Conservation (phyloP, 2,888 invertebrate genomes). For the Platynereis dumerilii region DNA sequence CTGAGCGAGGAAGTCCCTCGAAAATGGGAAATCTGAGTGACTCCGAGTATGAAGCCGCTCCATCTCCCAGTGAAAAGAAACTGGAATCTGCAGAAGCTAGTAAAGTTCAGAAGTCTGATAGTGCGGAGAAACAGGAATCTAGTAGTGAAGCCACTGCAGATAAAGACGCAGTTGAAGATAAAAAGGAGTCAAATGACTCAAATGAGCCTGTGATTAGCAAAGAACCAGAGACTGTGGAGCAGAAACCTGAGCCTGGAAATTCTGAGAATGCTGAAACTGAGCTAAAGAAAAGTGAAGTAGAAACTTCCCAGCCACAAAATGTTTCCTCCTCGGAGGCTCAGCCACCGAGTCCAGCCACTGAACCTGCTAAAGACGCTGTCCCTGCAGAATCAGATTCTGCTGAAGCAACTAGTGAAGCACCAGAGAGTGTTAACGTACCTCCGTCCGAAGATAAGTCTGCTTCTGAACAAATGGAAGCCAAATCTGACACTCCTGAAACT, state of each 20-base stretch:
- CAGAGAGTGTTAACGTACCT: conserved; percentile 7
- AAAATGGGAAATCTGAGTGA: too few species aligned
- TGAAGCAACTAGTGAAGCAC: conserved; percentile 1
- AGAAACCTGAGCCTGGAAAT: background rate
- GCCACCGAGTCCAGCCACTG: conserved; percentile 7
- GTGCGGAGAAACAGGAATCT: too few species aligned
- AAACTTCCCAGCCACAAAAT: background rate
- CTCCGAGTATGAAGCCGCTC: too few species aligned
- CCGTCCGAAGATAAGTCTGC: background rate
- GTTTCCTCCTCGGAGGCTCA: too few species aligned
- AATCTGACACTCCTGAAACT: background rate
- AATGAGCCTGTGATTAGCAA: background rate
- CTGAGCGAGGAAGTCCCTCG: too few species aligned
- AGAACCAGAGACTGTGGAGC: background rate
- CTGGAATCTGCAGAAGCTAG: too few species aligned
- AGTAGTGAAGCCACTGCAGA: too few species aligned
- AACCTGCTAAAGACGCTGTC: background rate
- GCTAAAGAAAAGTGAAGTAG: background rate
- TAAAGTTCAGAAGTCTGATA: background rate
- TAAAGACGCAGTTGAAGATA: too few species aligned
- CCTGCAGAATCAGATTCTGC: background rate
- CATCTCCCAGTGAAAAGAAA: too few species aligned
- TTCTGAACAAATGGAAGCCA: background rate
- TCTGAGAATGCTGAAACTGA: background rate
- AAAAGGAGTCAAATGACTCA: background rate